These are phyloP conservation scores for Acropternis orthonyx DNA, from an alignment of 2,797 vertebrate species.

Conservation along the genomic window DNA sequence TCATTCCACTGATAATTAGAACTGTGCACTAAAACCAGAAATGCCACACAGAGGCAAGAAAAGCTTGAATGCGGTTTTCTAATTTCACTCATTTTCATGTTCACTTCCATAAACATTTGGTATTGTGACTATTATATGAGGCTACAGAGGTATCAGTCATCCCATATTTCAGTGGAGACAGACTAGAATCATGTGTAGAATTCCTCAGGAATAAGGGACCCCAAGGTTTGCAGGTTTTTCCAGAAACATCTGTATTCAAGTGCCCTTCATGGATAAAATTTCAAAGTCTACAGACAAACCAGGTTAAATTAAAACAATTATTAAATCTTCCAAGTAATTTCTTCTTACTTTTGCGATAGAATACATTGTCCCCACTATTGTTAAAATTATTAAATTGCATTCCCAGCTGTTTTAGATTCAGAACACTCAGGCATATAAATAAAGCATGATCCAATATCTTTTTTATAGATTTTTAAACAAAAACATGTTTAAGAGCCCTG, in stretches of 20 bases:
- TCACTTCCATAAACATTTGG: not conserved
- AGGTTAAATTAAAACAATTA: not conserved
- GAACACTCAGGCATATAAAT: not conserved
- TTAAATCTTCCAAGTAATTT: not conserved
- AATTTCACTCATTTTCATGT: not conserved
- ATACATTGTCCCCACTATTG: not conserved
- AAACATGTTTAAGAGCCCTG: not conserved
- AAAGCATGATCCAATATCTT: not conserved
- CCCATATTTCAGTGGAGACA: fast-evolving
- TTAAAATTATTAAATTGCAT: not conserved
- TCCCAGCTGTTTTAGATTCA: not conserved
- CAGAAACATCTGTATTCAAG: not conserved
- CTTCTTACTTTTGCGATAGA: not conserved
- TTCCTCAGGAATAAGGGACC: not conserved
- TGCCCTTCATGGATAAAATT: not conserved
- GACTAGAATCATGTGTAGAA: not conserved
- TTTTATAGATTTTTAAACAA: not conserved
- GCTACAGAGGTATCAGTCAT: not conserved
- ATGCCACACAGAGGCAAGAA: not conserved
- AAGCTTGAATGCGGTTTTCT: not conserved
- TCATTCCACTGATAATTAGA: not conserved
- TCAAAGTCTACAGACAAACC: not conserved
- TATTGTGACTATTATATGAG: not conserved
- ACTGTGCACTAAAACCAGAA: not conserved
- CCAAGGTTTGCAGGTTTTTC: not conserved